Evolutionary conservation across 2,797 vertebrate species (phyloP), one percentile per base, ranked within the genome.

Genomic region (Phalanger gymnotis): DNA sequence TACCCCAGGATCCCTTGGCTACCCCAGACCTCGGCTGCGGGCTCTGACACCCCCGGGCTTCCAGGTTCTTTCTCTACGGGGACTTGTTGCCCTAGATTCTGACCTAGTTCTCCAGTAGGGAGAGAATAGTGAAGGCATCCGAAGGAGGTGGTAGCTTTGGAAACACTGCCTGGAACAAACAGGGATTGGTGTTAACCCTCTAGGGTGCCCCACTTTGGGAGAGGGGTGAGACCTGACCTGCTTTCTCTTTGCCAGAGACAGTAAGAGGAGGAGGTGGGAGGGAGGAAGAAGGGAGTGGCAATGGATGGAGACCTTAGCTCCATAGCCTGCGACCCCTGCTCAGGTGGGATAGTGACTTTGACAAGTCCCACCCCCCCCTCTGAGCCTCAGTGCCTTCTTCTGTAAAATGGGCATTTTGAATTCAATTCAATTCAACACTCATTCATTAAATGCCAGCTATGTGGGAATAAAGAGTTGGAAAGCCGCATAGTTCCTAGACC

Each of bases 181-280:
- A 87, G 73, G 73, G 73, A 87, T 87, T 51, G 40, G 14, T 9
- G 4, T 10, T 53, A 14, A 51, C 47, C n/a, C 11, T 61, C n/a
- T 34, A 0, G 0, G 47, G 34, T 95, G 34, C 57, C 58, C 0
- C 0, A 16, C 53, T 92, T 47, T 54, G 58, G 57, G 54, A 22
- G 57, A 95, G 90, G 95, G 22, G 58, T 94, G 93, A 90, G 47
- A 61, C 28, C 52, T 54, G 66, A 55, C n/a, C n/a, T 47, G 31
- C 53, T 54, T 87, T 87, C 66, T 81, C 73, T 87, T 87, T 27
- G 40, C 25, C 73, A 56, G 58, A 53, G 47, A 52, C 40, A 28
- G 73, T 34, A 34, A n/a, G 19, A 11, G 27, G 57, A 81, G 55
- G 16, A 53, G 81, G 25, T n/a, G 7, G 27, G 52, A n/a, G 14